Evolutionary conservation across 2,113 vertebrate species (phyloP).

Genomic region (Sylvia atricapilla): DNA sequence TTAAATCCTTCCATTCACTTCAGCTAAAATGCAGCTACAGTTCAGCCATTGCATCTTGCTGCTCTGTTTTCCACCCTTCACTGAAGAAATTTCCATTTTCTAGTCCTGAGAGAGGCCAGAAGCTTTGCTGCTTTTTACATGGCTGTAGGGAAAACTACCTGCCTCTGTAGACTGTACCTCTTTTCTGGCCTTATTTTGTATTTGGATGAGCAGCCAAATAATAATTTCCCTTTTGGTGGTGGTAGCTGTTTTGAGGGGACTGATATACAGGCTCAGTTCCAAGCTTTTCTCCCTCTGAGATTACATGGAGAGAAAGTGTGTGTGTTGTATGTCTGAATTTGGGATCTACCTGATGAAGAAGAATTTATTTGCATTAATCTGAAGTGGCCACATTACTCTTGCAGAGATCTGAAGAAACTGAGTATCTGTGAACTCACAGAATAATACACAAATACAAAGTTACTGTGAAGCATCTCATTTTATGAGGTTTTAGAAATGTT

Average conservation of each 20-base stretch:
- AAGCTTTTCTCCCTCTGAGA: neutral
- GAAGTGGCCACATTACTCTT: neutral
- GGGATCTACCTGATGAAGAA: neutral
- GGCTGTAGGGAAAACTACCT: neutral
- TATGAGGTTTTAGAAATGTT: neutral
- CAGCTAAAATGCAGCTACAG: neutral
- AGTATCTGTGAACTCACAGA: neutral
- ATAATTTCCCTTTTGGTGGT: neutral
- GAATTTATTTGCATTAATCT: neutral
- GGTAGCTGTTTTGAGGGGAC: neutral
- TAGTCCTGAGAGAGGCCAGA: neutral
- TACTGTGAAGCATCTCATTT: neutral
- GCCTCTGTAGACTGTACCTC: rapidly evolving
- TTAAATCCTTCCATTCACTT: neutral
- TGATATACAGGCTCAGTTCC: neutral
- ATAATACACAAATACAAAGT: neutral
- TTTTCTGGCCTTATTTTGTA: neutral
- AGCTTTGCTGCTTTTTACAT: neutral
- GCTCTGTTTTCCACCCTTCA: neutral
- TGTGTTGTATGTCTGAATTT: neutral
- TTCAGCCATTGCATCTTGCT: neutral
- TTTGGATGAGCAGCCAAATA: neutral
- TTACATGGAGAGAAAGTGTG: neutral
- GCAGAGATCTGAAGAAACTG: neutral
- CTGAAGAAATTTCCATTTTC: neutral